phyloP scores from a whole-genome alignment of 2,888 invertebrate genomes.

The Lepetodrilus schrolli region DNA sequence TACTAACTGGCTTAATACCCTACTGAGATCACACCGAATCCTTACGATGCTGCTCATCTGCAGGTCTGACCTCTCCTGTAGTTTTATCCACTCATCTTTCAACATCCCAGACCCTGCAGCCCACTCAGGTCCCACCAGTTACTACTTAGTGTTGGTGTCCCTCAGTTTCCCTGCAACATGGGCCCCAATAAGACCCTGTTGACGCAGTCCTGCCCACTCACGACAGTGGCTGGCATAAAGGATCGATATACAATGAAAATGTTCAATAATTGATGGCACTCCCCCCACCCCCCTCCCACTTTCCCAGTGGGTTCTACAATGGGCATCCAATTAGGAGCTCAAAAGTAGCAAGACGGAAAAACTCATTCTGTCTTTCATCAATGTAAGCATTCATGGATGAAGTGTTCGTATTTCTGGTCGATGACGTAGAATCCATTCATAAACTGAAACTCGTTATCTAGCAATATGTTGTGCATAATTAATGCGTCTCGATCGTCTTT shows the following conservation, averaged over 20 bases:
- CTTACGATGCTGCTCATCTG: too few relatives aligned
- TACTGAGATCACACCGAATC: too few relatives aligned
- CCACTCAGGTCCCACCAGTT: not conserved
- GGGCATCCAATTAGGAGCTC: constrained; percentile 14
- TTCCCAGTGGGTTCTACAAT: not conserved
- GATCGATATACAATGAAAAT: constrained; percentile 21
- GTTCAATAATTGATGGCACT: constrained; percentile 15
- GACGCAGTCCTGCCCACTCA: not conserved
- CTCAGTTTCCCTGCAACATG: not conserved
- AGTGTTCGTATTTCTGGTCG: not conserved
- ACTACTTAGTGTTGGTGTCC: not conserved
- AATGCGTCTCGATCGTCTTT: not conserved
- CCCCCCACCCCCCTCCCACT: too few relatives aligned
- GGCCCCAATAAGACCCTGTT: not conserved
- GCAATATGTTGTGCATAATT: not conserved
- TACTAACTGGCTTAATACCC: too few relatives aligned
- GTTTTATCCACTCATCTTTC: not conserved
- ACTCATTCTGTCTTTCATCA: not conserved
- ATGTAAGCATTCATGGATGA: not conserved
- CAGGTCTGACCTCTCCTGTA: too few relatives aligned
- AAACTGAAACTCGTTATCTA: constrained; percentile 2
- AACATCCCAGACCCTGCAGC: not conserved
- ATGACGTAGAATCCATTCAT: constrained; percentile 15
- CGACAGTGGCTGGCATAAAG: not conserved
- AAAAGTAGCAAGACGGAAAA: not conserved